Conservation (phyloP, 92 coral and sea anemone genomes). For the Meandrina meandrites region DNA sequence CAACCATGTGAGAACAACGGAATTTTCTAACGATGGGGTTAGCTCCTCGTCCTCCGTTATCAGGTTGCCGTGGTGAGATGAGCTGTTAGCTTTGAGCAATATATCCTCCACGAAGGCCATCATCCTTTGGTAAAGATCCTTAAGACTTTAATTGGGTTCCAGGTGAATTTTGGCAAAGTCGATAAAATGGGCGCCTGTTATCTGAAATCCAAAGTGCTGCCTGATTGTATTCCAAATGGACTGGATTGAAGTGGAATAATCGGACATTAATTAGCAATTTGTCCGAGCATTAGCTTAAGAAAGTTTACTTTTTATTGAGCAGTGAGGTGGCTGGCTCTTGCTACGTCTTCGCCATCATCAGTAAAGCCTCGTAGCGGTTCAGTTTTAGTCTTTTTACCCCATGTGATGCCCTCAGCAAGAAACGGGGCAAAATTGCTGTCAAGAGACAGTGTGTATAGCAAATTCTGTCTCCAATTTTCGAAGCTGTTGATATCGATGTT, state of each 20-base stretch:
- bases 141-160: not conserved
- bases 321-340: not conserved
- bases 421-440: not conserved
- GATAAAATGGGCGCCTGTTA: not conserved
- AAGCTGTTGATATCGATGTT: too few relatives aligned
- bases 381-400: not conserved
- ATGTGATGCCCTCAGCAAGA: not conserved
- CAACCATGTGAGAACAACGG: conserved; percentile 45
- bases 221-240: not conserved
- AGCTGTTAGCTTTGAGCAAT: conserved; percentile 46
- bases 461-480: not conserved
- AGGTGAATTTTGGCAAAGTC: not conserved
- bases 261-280: not conserved
- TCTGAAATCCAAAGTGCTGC: not conserved
- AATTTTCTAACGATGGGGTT: conserved; percentile 63
- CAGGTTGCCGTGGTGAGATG: conserved; percentile 66
- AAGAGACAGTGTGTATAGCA: not conserved
- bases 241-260: not conserved
- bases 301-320: not conserved
- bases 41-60: conserved; percentile 65
- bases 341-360: not conserved
- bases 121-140: not conserved
- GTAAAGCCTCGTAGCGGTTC: not conserved
- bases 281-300: too few relatives aligned
- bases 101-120: not conserved